Base-by-base conservation (phyloP, 2,113 vertebrate genomes). In the Galeopterus variegatus region DNA sequence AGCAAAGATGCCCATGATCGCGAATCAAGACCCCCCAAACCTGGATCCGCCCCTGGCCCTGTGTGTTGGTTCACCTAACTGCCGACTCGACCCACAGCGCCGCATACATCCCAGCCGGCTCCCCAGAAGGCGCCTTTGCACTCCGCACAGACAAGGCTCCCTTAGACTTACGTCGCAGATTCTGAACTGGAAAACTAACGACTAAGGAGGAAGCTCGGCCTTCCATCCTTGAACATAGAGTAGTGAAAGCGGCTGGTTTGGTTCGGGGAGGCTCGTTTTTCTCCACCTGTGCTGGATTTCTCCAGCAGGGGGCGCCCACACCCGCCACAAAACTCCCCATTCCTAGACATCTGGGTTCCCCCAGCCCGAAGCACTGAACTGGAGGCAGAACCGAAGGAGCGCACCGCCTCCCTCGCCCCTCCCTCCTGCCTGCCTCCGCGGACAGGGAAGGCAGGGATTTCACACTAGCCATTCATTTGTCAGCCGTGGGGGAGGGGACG, bases 241-340 rank as follows among this genome's bases (percentile, higher is more conserved):
- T 19, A 64, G 73, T 65, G 77, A 88, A 95, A 70, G 31, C 3
- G 26, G 41, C 65, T 87, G 18, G 1, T 41, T 58, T 2, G 23
- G 8, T 48, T 67, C 23, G 8, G 41, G 31, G 36, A 17, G 19
- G 31, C 8, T 45, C 64, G 1, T 41, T 83, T 75, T 67, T 33
- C 54, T 62, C 75, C 33, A 21, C 52, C 31, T 56, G 33, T 65
- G 56, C 88, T 19, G 1, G 2, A 88, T 28, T 62, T 87, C 24
- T 95, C 98, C 98, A 95, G 90, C 75, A 98, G 97, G 83, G 98
- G 98, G 97, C 97, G 94, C 98, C 96, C 94, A 80, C 41, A 36
- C 12, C 96, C 95, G 12, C 87, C 76, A 28, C 84, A 96, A 95
- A 93, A 50, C 70, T 33, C 92, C 23, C 33, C 17, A n/a, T 96